phyloP scores from a whole-genome alignment of 2,888 invertebrate genomes.

The Mythimna loreyi region DNA sequence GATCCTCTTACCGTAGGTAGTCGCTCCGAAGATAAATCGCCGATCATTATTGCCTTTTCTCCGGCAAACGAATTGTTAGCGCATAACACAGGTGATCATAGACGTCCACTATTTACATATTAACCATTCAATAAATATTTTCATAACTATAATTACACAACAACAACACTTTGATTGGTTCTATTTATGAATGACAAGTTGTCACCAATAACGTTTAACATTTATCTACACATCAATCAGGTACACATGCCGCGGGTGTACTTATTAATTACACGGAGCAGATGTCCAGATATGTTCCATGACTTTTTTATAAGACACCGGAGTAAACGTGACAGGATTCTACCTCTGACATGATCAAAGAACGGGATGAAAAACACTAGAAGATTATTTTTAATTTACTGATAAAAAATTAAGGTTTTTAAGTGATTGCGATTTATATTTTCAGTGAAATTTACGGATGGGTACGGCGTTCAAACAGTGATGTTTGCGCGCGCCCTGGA shows the following conservation, averaged over 20 bases:
- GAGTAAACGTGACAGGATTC: conserved; percentile 44
- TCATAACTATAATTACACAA: conserved; percentile 60
- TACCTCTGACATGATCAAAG: conserved; percentile 42
- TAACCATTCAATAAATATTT: conserved; percentile 58
- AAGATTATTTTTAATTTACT: conserved; percentile 13
- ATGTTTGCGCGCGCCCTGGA: conserved; percentile 82
- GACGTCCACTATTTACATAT: conserved; percentile 51
- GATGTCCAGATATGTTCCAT: conserved; percentile 74
- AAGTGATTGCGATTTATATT: conserved; percentile 63
- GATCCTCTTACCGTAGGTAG: conserved; percentile 63
- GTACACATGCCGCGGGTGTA: conserved; percentile 58
- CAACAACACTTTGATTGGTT: conserved; percentile 50
- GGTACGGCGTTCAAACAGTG: conserved; percentile 71
- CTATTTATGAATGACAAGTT: conserved; percentile 44
- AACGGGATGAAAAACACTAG: conserved; percentile 18
- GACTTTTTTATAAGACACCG: conserved; percentile 67
- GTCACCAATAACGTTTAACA: conserved; percentile 46
- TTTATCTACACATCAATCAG: conserved; percentile 52
- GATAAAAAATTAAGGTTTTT: conserved; percentile 27
- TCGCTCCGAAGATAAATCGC: conserved; percentile 51
- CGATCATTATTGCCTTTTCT: conserved; percentile 57
- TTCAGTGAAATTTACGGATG: conserved; percentile 74
- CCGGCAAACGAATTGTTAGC: conserved; percentile 32
- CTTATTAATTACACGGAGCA: conserved; percentile 76
- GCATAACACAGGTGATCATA: conserved; percentile 50